Evolutionary conservation across 92 coral and sea anemone species (phyloP).

Genomic region (Phymanthus crucifer): DNA sequence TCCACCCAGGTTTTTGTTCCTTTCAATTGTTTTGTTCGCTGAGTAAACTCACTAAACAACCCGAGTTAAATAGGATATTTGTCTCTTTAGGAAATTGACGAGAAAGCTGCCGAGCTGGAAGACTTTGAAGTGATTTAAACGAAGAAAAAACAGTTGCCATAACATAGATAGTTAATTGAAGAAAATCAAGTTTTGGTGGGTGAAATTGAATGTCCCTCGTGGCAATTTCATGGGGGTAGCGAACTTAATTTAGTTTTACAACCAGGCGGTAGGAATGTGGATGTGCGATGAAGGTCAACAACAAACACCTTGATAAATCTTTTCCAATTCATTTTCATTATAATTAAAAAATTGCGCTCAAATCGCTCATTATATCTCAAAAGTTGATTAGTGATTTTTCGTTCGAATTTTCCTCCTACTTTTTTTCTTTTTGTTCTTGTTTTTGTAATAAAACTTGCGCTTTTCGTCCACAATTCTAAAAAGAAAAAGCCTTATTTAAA

Average conservation of each 20-base stretch:
- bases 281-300: neutral
- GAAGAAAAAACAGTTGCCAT: neutral
- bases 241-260: constrained; percentile 18
- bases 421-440: neutral
- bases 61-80: neutral
- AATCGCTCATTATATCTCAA: neutral
- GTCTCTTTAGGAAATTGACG: neutral
- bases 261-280: constrained; percentile 11
- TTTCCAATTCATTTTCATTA: neutral
- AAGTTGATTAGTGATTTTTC: neutral
- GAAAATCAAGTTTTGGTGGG: neutral
- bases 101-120: neutral
- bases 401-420: neutral
- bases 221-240: constrained; percentile 7
- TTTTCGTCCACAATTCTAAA: neutral
- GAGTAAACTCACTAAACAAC: neutral
- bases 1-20: constrained; percentile 7
- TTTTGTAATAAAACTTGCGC: neutral
- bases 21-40: neutral
- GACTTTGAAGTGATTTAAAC: neutral
- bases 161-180: constrained; percentile 2
- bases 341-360: neutral
- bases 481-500: neutral
- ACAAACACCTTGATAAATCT: neutral
- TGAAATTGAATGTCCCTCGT: constrained; percentile 18